phyloP scores from a whole-genome alignment of 2,797 vertebrate species.

The Hybognathus amarus region DNA sequence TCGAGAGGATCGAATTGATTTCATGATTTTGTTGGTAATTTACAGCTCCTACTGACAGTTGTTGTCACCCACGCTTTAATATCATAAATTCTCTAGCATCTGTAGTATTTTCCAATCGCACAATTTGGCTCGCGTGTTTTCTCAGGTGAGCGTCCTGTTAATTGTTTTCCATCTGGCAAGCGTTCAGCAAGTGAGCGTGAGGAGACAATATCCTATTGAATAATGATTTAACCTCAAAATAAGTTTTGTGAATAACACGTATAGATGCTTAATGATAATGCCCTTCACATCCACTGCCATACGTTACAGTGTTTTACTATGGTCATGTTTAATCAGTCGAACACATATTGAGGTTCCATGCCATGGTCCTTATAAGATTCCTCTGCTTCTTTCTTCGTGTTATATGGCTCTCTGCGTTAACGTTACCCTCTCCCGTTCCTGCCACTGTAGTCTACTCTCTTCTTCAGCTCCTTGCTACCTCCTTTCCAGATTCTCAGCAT shows the following conservation, averaged over 20 bases:
- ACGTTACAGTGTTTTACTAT: not conserved
- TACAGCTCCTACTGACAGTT: conserved; percentile 70
- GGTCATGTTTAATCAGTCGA: not conserved
- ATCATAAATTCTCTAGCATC: conserved; percentile 75
- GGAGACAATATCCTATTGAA: too few species aligned
- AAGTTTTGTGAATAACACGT: too few species aligned
- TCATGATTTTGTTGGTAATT: not conserved
- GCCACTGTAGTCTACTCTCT: conserved; percentile 72
- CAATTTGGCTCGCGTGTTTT: too few species aligned
- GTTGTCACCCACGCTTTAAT: conserved; percentile 72
- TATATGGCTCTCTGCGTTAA: conserved; percentile 71
- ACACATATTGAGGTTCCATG: conserved; percentile 79
- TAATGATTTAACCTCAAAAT: too few species aligned
- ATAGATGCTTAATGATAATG: not conserved
- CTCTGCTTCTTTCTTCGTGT: conserved; percentile 78
- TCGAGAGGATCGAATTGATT: conserved; percentile 5
- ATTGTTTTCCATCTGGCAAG: too few species aligned
- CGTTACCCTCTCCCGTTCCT: conserved; percentile 54
- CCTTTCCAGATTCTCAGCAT: conserved; percentile 74
- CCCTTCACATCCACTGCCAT: not conserved
- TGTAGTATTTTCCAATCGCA: too few species aligned
- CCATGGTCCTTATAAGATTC: conserved; percentile 78
- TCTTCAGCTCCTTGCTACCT: conserved; percentile 74
- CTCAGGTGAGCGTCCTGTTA: too few species aligned
- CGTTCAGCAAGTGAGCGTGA: too few species aligned